Evolutionary conservation across 2,888 invertebrate genomes (phyloP), one percentile per base, ranked within the genome.

Genomic region (Lucinisca nassula): DNA sequence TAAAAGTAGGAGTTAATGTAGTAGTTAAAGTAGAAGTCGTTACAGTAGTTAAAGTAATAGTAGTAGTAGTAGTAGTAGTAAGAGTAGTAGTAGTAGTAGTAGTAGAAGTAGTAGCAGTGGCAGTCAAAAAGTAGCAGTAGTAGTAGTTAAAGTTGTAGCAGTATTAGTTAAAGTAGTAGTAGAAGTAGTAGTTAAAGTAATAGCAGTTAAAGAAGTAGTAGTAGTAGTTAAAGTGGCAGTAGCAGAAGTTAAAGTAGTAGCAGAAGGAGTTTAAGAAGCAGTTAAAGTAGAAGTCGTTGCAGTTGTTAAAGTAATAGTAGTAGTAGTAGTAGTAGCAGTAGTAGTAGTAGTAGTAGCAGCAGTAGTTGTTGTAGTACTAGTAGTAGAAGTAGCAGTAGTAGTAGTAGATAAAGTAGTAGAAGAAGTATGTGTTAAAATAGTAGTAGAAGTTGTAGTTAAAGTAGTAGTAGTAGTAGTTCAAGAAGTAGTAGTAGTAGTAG

Each of bases 11-110:
- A n/a, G n/a, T n/a, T n/a, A n/a, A n/a, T n/a, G n/a, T n/a, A n/a
- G n/a, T n/a, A n/a, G n/a, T n/a, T n/a, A n/a, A n/a, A n/a, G n/a
- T n/a, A n/a, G n/a, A n/a, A n/a, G n/a, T n/a, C n/a, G n/a, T n/a
- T n/a, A n/a, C n/a, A n/a, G 75, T 32, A 49, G 74, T 49, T 45
- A 75, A 30, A 40, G 75, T 77, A 77, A 75, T 77, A 49, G 75
- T 32, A 40, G 80, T 82, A 82, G 84, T 82, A 55, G 84, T 75
- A 30, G 84, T 82, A 74, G 84, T 61, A n/a, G n/a, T n/a, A n/a
- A n/a, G n/a, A n/a, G n/a, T n/a, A n/a, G n/a, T n/a, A n/a, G n/a
- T n/a, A n/a, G n/a, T n/a, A n/a, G n/a, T n/a, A n/a, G n/a, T n/a
- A n/a, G n/a, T n/a, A n/a, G n/a, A n/a, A n/a, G n/a, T n/a, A n/a